A percentile compares a stretch with the other conserved stretches of the same genome.
Conservation (phyloP, 2,113 vertebrate genomes). For the Rhinoderma darwinii region DNA sequence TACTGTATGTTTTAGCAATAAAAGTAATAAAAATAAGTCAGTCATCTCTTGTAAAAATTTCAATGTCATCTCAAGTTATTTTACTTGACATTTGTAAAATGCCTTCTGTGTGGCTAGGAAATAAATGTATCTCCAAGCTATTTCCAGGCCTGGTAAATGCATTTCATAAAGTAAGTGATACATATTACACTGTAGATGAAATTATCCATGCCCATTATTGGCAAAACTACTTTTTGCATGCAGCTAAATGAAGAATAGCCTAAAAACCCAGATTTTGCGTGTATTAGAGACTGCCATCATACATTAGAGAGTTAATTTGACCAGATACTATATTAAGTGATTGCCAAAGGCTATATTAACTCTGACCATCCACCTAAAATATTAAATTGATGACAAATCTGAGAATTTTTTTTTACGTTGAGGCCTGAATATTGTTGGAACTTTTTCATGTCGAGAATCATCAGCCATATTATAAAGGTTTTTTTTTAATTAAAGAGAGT, state of each 20-base stretch:
- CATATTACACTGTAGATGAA: conserved; percentile 19
- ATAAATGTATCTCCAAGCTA: neutral
- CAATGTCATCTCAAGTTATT: too few relatives aligned
- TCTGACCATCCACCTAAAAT: neutral
- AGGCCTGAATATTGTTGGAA: neutral
- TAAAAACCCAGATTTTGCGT: neutral
- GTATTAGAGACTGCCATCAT: neutral
- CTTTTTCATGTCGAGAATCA: neutral
- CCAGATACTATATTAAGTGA: neutral
- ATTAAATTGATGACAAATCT: neutral
- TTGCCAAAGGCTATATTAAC: neutral
- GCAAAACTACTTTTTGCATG: neutral
- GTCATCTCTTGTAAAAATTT: neutral
- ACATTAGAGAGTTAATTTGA: neutral
- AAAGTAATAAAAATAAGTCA: neutral
- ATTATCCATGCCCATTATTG: conserved; percentile 10
- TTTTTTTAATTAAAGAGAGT: too few relatives aligned
- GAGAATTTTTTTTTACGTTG: neutral
- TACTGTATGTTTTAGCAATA: neutral
- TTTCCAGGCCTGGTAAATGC: neutral
- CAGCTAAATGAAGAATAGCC: neutral
- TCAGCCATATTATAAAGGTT: neutral
- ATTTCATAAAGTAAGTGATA: conserved; percentile 12
- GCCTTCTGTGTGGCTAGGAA: neutral
- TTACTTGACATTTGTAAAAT: neutral